A percentile compares a stretch with the other conserved stretches of the same genome.
phyloP scores from a whole-genome alignment of 2,113 vertebrate species.

The Scatophagus argus region DNA sequence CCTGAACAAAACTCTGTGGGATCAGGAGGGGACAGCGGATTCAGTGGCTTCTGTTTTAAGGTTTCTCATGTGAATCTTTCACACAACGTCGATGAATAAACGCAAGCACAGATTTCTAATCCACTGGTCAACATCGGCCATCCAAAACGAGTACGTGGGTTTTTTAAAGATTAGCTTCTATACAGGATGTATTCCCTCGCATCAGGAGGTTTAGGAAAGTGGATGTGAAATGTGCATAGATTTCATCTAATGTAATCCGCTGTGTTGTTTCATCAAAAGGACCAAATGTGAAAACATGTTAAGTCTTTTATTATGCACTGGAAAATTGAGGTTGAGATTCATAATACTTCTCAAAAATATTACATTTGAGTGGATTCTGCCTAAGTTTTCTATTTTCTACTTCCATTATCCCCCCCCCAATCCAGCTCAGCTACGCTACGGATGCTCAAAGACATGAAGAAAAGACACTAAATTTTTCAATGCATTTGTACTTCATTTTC shows the following conservation, averaged over 20 bases:
- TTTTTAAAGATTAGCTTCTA: constrained; percentile 65
- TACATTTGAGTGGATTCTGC: constrained; percentile 10
- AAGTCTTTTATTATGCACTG: constrained; percentile 19
- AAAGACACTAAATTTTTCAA: constrained; percentile 90
- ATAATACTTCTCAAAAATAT: constrained; percentile 23
- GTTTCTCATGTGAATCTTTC: constrained; percentile 49
- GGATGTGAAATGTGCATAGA: constrained; percentile 50
- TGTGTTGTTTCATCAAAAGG: constrained; percentile 37
- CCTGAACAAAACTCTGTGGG: constrained; percentile 54
- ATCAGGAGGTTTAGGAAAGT: constrained; percentile 54
- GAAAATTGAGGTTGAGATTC: constrained; percentile 30
- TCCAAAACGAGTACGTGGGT: constrained; percentile 50
- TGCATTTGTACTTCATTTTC: constrained; percentile 91
- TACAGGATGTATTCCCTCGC: constrained; percentile 47
- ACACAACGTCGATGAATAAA: constrained; percentile 56
- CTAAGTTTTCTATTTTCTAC: constrained; percentile 31
- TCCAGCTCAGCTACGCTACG: constrained; percentile 74
- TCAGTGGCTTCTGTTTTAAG: constrained; percentile 63
- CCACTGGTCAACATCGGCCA: constrained; percentile 71
- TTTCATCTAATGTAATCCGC: constrained; percentile 55
- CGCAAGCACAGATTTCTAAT: constrained; percentile 64
- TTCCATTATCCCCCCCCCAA: constrained; percentile 18
- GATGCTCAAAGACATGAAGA: constrained; percentile 84
- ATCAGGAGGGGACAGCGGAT: constrained; percentile 72
- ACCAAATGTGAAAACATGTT: constrained; percentile 34